A percentile compares a stretch with the other conserved stretches of the same genome.
These are phyloP conservation scores for Leuciscus waleckii DNA, from an alignment of 2,797 vertebrate species.

Conservation along the genomic window DNA sequence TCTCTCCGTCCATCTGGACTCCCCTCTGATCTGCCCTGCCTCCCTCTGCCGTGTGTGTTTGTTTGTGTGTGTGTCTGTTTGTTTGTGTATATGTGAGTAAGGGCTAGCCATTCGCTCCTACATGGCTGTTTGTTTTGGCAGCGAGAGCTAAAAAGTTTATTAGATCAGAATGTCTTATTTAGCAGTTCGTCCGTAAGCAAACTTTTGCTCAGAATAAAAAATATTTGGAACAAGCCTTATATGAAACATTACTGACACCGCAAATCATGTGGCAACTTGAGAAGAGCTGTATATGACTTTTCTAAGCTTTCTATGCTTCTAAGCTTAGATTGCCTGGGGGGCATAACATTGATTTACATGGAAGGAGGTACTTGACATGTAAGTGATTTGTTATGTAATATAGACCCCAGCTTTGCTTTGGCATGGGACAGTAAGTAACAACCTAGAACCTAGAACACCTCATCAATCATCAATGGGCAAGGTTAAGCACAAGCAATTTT, in stretches of 20 bases:
- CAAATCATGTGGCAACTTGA: neutral
- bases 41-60: conserved; percentile 74
- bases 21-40: conserved; percentile 80
- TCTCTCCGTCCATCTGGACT: conserved; percentile 81
- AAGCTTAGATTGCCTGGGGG: neutral
- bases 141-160: neutral
- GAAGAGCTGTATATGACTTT: neutral
- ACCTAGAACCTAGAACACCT: neutral
- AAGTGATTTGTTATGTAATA: neutral
- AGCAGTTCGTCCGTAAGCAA: neutral
- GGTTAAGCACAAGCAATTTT: neutral
- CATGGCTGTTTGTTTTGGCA: conserved; percentile 23
- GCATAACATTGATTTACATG: neutral
- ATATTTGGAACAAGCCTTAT: neutral
- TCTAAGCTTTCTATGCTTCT: neutral
- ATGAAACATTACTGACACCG: neutral
- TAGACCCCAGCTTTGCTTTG: neutral
- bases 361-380: neutral
- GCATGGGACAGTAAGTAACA: neutral
- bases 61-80: conserved; percentile 57
- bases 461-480: neutral
- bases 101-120: conserved; percentile 46
- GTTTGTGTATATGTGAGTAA: conserved; percentile 67
- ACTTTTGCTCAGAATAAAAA: neutral
- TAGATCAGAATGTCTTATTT: neutral